phyloP scores from a whole-genome alignment of 2,113 vertebrate species.

The Chamaea fasciata region DNA sequence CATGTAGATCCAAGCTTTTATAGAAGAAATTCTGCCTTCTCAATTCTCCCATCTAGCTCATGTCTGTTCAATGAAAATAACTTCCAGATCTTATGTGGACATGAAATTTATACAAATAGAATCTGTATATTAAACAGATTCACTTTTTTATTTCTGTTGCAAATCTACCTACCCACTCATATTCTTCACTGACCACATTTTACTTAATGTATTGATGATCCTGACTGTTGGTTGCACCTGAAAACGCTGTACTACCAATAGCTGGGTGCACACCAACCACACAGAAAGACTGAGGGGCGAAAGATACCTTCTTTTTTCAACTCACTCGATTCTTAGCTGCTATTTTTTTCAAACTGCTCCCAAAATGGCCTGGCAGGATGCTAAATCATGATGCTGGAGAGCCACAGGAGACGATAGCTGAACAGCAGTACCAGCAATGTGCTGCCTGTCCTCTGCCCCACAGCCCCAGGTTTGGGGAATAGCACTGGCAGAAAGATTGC shows the following conservation, averaged over 20 bases:
- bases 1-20: not conserved
- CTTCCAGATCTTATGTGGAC: not conserved
- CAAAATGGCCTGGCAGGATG: not conserved
- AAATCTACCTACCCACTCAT: not conserved
- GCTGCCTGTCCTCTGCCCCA: not conserved
- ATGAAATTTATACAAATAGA: not conserved
- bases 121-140: not conserved
- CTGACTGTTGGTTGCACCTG: not conserved
- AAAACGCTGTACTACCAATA: not conserved
- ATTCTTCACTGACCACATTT: not conserved
- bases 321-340: not conserved
- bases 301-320: not conserved
- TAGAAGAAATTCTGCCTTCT: not conserved
- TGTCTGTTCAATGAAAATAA: not conserved
- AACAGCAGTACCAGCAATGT: accelerated
- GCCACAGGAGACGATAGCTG: not conserved
- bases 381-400: not conserved
- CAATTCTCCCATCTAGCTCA: not conserved
- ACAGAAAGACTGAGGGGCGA: not conserved
- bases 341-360: not conserved
- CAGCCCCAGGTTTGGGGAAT: too few relatives aligned
- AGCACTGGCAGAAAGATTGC: not conserved
- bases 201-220: not conserved
- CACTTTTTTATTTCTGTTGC: not conserved
- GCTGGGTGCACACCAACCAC: not conserved